Evolutionary conservation across 23 tunicate genomes (phyloP), one percentile per base, ranked within the genome.

Genomic region (Botrylloides violaceus): DNA sequence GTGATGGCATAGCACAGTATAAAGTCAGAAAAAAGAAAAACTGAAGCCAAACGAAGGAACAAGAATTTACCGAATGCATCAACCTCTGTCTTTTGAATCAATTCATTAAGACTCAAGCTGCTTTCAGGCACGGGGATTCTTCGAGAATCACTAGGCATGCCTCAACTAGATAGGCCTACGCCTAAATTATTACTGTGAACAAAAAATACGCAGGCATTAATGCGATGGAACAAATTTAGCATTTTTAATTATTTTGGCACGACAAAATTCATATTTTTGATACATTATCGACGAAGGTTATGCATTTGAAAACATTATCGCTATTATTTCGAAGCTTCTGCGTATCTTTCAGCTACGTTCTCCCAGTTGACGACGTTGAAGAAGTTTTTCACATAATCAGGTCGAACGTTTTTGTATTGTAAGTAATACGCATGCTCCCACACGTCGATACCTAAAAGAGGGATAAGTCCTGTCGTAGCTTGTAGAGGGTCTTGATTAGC

Each of bases 341-440:
- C 61, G 61, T 77, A 87, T 59, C 99, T 70, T 32, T 78, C 50
- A 3, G 92, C 88, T 32, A 90, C 99, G 49, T 83, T 79, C 20
- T 77, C 73, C 99, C 99, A 95, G 72, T 95, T 80, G 32, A 81
- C 90, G 30, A 95, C 82, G 61, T 95, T 88, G 36, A 83, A 95
- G 36, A 95, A 81, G 2, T 80, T 84, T 30, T 87, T 77, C 26
- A 95, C 83, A 49, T 95, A 95, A 57, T 95, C 83, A 27, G 99
- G 96, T 3, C 99, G 85, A 59, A 95, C 91, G 62, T 95, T 95
- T 55, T 95, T 83, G 59, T 95, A 95, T 55, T 95, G 99, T 12
- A 95, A 79, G 56, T 95, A 95, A 66, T 95, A 95, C 0, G 99
- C 99, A 61, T 95, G 99, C 56, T 95, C 99, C 99, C 99, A 95